phyloP scores from a whole-genome alignment of 2,113 vertebrate genomes.

The Xyliphius kryptos region DNA sequence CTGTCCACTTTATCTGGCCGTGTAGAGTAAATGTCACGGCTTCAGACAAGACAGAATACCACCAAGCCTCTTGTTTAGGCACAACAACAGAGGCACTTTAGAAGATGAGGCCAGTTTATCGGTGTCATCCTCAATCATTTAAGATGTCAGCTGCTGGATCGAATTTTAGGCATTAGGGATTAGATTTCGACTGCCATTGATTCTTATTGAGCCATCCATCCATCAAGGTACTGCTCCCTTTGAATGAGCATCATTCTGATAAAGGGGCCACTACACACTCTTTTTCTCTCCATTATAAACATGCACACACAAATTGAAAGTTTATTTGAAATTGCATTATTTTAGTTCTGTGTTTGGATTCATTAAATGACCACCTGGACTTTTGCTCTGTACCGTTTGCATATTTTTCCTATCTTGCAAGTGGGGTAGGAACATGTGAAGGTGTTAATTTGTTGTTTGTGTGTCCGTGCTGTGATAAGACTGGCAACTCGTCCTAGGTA shows the following conservation, averaged over 20 bases:
- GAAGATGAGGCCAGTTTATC: constrained; percentile 44
- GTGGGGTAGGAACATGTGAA: no score
- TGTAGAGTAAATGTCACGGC: constrained; percentile 61
- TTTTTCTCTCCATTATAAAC: neutral
- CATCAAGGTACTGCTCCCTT: constrained; percentile 31
- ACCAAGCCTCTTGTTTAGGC: constrained; percentile 31
- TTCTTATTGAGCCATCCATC: constrained; percentile 43
- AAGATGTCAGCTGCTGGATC: constrained; percentile 35
- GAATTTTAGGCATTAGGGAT: constrained; percentile 45
- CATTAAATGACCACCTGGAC: no score
- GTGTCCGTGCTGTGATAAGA: no score
- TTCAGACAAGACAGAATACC: constrained; percentile 46
- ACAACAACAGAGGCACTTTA: constrained; percentile 39
- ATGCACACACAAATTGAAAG: neutral
- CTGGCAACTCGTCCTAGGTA: no score
- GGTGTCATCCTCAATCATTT: constrained; percentile 42
- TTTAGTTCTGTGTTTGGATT: no score
- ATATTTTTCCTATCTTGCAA: no score
- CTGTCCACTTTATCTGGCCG: constrained; percentile 48
- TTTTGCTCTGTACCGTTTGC: no score
- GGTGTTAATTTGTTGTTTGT: no score
- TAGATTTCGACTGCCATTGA: constrained; percentile 44
- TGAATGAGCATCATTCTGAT: constrained; percentile 23
- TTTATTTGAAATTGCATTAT: no score
- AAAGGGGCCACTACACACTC: constrained; percentile 16